Evolutionary conservation across 2,888 invertebrate genomes (phyloP).

Genomic region (Bimastos eiseni): DNA sequence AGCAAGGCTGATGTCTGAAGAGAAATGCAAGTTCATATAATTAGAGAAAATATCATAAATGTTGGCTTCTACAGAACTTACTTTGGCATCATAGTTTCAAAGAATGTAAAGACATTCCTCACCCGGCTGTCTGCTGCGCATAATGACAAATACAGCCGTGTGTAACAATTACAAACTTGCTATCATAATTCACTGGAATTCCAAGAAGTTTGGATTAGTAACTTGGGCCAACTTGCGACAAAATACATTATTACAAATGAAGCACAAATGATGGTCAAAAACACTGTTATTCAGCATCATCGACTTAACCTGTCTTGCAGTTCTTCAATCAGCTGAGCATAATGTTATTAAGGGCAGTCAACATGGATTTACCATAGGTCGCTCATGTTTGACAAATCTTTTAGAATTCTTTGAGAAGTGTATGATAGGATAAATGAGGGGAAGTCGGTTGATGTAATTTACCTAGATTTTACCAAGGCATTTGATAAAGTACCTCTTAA

Average conservation of each 20-base stretch:
- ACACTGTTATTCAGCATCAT: neutral
- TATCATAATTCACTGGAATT: neutral
- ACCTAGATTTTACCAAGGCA: no score
- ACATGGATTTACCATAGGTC: no score
- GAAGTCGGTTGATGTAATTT: no score
- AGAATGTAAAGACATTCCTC: neutral
- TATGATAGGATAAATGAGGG: no score
- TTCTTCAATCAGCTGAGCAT: no score
- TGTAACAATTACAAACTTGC: neutral
- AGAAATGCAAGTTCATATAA: neutral
- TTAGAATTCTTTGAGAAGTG: no score
- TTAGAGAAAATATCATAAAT: neutral
- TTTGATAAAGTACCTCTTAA: no score
- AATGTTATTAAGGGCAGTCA: no score
- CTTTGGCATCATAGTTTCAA: neutral
- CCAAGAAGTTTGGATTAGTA: neutral
- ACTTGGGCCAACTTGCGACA: neutral
- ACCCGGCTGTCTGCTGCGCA: neutral
- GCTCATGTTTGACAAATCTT: no score
- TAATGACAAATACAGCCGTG: neutral
- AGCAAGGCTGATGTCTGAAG: no score
- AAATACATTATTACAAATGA: neutral
- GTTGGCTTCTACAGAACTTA: neutral
- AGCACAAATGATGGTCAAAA: neutral
- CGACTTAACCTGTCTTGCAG: neutral